phyloP scores from a whole-genome alignment of 35 echinoderm and acorn worm genomes.

The Hemicentrotus pulcherrimus region DNA sequence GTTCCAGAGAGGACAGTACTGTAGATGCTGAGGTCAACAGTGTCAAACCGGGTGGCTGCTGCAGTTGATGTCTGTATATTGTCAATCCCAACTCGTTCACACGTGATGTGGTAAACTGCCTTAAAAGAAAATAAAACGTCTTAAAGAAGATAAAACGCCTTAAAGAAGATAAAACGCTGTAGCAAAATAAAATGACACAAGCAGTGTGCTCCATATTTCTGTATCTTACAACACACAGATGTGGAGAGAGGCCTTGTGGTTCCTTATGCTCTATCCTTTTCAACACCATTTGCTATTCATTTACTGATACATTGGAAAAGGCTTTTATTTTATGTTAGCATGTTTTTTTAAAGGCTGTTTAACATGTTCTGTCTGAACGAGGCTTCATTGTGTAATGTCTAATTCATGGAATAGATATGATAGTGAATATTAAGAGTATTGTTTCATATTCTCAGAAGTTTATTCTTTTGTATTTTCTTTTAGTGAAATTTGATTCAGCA shows the following conservation, averaged over 20 bases:
- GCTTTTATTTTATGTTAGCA: background rate
- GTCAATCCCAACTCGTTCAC: too few relatives aligned
- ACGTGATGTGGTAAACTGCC: too few relatives aligned
- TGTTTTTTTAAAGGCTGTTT: background rate
- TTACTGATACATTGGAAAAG: background rate
- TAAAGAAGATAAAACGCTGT: background rate
- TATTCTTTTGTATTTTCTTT: background rate
- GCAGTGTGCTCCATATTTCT: background rate
- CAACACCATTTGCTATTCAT: background rate
- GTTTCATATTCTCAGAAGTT: background rate
- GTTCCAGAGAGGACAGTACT: conserved; percentile 60
- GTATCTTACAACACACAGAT: background rate
- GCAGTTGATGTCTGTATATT: conserved; percentile 45
- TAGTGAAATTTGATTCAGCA: background rate
- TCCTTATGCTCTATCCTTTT: background rate
- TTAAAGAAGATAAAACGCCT: too few relatives aligned
- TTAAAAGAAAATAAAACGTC: too few relatives aligned
- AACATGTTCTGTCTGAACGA: background rate
- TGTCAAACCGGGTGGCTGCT: conserved; percentile 13
- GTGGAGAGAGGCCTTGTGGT: background rate
- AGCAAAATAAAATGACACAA: background rate
- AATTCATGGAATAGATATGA: background rate
- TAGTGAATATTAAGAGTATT: background rate
- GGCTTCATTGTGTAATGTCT: background rate
- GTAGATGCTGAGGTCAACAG: conserved; percentile 1